Evolutionary conservation across 1,140 invertebrate species (phyloP).

Genomic region (Manduca sexta): DNA sequence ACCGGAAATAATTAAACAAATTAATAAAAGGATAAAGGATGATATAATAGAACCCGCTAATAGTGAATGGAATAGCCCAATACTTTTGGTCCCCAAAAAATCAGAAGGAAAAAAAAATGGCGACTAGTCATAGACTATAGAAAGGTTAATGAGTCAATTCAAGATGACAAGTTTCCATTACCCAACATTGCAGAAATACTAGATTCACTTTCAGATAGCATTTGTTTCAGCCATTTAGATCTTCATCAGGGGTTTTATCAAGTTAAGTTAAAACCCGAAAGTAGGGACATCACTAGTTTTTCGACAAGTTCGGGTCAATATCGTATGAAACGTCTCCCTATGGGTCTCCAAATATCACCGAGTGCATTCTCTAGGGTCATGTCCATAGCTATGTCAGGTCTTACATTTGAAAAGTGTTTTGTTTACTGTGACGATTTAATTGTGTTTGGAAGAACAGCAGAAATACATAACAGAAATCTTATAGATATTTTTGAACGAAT

Average conservation of each 20-base stretch:
- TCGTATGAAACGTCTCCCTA: slow-evolving; percentile 3
- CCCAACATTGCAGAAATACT: slow-evolving; percentile 5
- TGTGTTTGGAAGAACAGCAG: not conserved
- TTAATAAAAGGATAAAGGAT: not conserved
- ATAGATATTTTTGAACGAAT: slow-evolving; percentile 2
- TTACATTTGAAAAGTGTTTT: slow-evolving; percentile 7
- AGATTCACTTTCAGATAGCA: not conserved
- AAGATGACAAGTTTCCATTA: slow-evolving; percentile 3
- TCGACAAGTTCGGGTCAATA: slow-evolving; percentile 1
- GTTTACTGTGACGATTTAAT: slow-evolving; percentile 6
- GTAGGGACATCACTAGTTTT: slow-evolving; percentile 3
- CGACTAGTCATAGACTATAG: not conserved
- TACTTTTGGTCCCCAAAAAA: slow-evolving; percentile 1
- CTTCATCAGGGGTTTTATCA: slow-evolving; percentile 6
- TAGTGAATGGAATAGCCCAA: slow-evolving; percentile 1
- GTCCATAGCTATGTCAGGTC: slow-evolving; percentile 4
- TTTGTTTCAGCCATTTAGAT: slow-evolving; percentile 9
- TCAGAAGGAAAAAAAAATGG: not conserved
- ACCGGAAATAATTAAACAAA: slow-evolving; percentile 1
- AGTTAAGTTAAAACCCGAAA: not conserved
- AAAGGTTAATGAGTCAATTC: not conserved
- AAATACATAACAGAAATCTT: slow-evolving; percentile 1
- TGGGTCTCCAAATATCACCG: slow-evolving; percentile 2
- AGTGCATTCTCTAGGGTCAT: slow-evolving; percentile 1
- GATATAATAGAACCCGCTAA: not conserved